phyloP scores from a whole-genome alignment of 2,113 vertebrate genomes.

The Canis aureus region DNA sequence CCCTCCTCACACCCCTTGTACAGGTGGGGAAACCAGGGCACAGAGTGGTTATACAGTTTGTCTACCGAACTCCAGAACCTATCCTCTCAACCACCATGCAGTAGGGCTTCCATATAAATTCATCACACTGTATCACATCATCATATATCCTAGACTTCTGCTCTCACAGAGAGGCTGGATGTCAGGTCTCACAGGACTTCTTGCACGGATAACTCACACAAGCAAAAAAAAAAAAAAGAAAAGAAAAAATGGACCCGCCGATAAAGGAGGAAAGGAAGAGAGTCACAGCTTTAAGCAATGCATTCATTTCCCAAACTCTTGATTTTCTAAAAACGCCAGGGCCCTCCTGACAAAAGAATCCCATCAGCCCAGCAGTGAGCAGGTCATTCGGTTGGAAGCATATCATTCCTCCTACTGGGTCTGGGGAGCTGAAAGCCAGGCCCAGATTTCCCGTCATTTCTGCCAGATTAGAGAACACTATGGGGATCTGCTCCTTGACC shows the following conservation, averaged over 20 bases:
- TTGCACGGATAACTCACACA: neutral
- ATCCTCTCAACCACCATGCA: neutral
- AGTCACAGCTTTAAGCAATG: neutral
- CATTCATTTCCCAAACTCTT: constrained; percentile 36
- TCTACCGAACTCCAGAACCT: neutral
- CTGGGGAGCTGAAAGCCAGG: constrained; percentile 1
- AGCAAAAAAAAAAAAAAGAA: constrained; percentile 52
- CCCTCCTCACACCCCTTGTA: neutral
- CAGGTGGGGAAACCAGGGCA: constrained; percentile 29
- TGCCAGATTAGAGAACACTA: neutral
- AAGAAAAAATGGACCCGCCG: neutral
- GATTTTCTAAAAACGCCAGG: constrained; percentile 56
- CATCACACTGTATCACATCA: neutral
- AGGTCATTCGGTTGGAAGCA: constrained; percentile 39
- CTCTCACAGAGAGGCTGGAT: neutral
- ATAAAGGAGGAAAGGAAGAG: neutral
- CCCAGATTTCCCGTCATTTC: constrained; percentile 29
- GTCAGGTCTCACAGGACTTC: neutral
- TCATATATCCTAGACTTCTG: neutral
- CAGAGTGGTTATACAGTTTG: neutral
- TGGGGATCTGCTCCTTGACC: neutral
- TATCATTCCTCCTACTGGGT: constrained; percentile 12
- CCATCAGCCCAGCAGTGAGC: constrained; percentile 45
- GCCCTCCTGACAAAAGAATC: constrained; percentile 15
- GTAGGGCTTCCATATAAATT: neutral